Evolutionary conservation across 2,797 vertebrate species (phyloP), one percentile per base, ranked within the genome.

Genomic region (Neosilurus mollespiculum): DNA sequence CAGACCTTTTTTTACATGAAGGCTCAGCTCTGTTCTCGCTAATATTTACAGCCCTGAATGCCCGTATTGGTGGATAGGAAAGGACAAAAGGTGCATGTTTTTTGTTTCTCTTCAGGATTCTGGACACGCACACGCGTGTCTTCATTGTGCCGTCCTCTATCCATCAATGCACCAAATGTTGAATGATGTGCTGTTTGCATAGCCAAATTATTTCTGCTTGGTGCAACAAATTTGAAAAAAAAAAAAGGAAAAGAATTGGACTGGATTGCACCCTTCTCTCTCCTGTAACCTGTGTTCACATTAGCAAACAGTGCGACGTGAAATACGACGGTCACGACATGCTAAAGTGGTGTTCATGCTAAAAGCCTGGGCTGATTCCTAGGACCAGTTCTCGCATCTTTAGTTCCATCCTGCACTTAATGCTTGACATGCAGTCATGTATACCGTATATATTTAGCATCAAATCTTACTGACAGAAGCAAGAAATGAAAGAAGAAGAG

Each of bases 91-190:
- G 62, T 43, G 43, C 43, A 43, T 43, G 43, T 8, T 43, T 43
- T 70, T 59, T 20, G n/a, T 59, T 34, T 51, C 73, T 83, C 6
- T 61, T 58, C 18, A 53, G 72, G 65, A 61, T 70, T 78, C 43
- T 30, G 4, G 4, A 34, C 54, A 37, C 6, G 51, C 34, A 62
- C 67, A 72, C 15, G 6, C 43, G 1, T 43, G 43, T 43, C 43
- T 8, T 67, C 62, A 77, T 20, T 7, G 53, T 24, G 9, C 64
- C 9, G 22, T 49, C 54, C 64, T 56, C 20, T 34, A 49, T 24
- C 3, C 37, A 59, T n/a, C 65, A 15, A 59, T 16, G 26, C 20
- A 14, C 30, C 58, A 5, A 9, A 59, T 3, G 62, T 53, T 62
- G 30, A 78, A 43, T 37, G 10, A 65, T 43, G 49, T 18, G 43